phyloP scores from a whole-genome alignment of 2,797 vertebrate genomes.

The Acestrorhynchus altus region DNA sequence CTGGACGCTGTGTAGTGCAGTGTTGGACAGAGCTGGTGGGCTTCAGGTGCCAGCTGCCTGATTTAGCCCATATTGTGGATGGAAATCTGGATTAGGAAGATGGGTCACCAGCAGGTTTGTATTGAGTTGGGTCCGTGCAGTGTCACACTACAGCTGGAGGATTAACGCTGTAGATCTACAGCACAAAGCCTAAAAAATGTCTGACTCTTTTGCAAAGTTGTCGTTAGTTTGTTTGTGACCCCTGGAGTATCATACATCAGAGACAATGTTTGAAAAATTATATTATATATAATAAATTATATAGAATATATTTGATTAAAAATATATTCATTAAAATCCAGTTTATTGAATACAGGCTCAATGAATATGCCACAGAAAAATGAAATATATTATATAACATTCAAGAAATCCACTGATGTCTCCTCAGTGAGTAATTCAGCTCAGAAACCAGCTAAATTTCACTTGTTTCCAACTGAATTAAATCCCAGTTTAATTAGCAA shows the following conservation, averaged over 20 bases:
- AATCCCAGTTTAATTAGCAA: too few relatives aligned
- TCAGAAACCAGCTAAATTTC: too few relatives aligned
- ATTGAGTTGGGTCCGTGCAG: not conserved
- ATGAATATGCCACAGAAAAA: too few relatives aligned
- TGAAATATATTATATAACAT: too few relatives aligned
- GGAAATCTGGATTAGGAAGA: slow-evolving; percentile 20
- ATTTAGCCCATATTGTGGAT: slow-evolving; percentile 8
- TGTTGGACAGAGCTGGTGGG: not conserved
- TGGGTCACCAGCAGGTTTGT: not conserved
- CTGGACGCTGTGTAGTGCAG: not conserved
- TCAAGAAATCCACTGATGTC: too few relatives aligned
- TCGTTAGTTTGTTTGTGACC: not conserved
- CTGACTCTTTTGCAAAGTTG: not conserved
- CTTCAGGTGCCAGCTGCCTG: slow-evolving; percentile 9
- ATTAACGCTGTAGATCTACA: slow-evolving; percentile 1
- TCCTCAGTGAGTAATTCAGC: too few relatives aligned
- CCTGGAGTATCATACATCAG: not conserved
- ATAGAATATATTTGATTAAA: too few relatives aligned
- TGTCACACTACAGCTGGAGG: slow-evolving; percentile 8
- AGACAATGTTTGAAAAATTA: too few relatives aligned
- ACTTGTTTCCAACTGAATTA: too few relatives aligned
- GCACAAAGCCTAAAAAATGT: not conserved
- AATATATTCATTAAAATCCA: too few relatives aligned
- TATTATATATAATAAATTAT: too few relatives aligned
- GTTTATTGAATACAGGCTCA: too few relatives aligned